Conservation (phyloP, 2,888 invertebrate species). For the Dermolepida albohirtum region DNA sequence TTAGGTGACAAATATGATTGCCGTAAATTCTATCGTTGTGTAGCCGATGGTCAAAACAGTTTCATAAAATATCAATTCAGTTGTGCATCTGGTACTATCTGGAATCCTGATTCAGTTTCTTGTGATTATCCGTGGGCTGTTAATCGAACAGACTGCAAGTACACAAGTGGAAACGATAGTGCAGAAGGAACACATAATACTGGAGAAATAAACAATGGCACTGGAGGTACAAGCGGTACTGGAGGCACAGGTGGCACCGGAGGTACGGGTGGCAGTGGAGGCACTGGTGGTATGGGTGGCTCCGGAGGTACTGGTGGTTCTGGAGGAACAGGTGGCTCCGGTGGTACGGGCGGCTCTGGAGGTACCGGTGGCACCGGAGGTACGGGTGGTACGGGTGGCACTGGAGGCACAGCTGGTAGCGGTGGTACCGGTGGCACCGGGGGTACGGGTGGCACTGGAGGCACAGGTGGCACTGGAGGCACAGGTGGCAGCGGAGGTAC, state of each 20-base stretch:
- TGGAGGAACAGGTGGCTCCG: constrained; percentile 16
- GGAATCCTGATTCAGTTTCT: constrained; percentile 76
- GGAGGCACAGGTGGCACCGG: constrained; percentile 28
- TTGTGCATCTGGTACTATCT: constrained; percentile 82
- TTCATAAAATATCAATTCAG: constrained; percentile 77
- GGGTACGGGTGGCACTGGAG: constrained; percentile 26
- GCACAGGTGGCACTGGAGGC: constrained; percentile 42
- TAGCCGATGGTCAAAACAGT: constrained; percentile 70
- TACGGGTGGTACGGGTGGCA: constrained; percentile 19
- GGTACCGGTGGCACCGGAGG: constrained; percentile 12
- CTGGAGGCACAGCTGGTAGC: constrained; percentile 11
- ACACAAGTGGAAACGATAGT: background rate
- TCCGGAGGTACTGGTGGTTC: constrained; percentile 3
- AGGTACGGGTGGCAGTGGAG: constrained; percentile 10
- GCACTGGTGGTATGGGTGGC: constrained; percentile 13
- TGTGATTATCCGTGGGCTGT: constrained; percentile 78
- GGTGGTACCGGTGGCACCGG: constrained; percentile 26
- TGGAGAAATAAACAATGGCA: constrained; percentile 28
- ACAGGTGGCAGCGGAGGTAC: constrained; percentile 40
- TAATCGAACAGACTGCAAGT: constrained; percentile 9
- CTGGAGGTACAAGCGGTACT: constrained; percentile 47
- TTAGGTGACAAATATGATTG: constrained; percentile 77
- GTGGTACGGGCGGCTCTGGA: constrained; percentile 15
- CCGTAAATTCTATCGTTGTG: constrained; percentile 82
- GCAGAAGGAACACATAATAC: constrained; percentile 12